Percentiles rank a stretch among this genome's conserved stretches.
phyloP scores from a whole-genome alignment of 1,140 invertebrate species.

The Zaprionus vittiger region DNA sequence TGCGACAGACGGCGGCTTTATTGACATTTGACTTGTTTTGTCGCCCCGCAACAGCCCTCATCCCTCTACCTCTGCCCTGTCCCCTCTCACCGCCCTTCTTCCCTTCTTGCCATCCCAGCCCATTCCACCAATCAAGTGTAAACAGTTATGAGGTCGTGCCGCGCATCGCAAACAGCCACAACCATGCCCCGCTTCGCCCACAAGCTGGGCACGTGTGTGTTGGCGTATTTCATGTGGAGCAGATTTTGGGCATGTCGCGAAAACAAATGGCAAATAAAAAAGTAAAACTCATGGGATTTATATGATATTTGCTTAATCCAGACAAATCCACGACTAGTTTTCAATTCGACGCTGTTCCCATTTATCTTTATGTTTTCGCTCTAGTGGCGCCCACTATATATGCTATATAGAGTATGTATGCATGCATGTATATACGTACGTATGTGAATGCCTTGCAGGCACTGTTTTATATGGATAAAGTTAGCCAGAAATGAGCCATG shows the following conservation, averaged over 20 bases:
- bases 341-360: constrained; percentile 6
- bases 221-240: constrained; percentile 7
- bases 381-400: background rate
- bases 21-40: constrained; percentile 16
- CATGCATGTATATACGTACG: no score
- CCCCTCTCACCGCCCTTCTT: background rate
- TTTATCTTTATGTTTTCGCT: background rate
- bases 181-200: background rate
- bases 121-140: background rate
- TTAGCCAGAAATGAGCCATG: background rate
- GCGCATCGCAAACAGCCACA: background rate
- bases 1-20: constrained; percentile 6
- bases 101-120: background rate
- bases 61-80: background rate
- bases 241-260: background rate
- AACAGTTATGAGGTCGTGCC: constrained; percentile 13
- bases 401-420: no score
- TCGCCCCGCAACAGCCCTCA: background rate
- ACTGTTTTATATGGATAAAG: background rate
- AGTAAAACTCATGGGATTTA: constrained; percentile 11
- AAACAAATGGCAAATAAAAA: constrained; percentile 5
- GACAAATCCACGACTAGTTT: constrained; percentile 10
- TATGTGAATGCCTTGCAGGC: background rate
- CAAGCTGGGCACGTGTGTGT: constrained; percentile 1
- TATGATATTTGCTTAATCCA: constrained; percentile 10